Base-by-base conservation (phyloP, 2,797 vertebrate genomes). In the Leuciscus waleckii region DNA sequence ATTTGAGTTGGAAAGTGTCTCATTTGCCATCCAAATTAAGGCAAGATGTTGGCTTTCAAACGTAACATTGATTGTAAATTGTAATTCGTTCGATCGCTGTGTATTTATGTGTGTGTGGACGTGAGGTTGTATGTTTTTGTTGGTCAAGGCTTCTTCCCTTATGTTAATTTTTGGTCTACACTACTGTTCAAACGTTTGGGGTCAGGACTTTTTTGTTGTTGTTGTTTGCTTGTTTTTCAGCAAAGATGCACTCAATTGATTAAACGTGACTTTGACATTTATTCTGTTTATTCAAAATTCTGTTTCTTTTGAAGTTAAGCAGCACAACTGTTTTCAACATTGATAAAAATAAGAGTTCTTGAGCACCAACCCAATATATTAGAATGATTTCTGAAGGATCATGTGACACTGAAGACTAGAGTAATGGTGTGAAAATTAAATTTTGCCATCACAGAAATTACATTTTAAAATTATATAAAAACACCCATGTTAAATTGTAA, bases 81-180 rank as follows among this genome's bases (percentile, higher is more conserved):
- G 69, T 37, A 46, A 23, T 29, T 70, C 26, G 76, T 70, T 19
- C 43, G 23, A 10, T 35, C 5, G 35, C 35, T 35, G 9, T 83
- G 35, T 77, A 70, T 76, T 7, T 80, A 35, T 11, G 3, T 87
- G 35, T 79, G 37, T 78, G 6, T 32, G 32, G 2, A 7, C 4
- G 6, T 75, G 11, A 56, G 23, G 1, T 54, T 56, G 3, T 71
- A 8, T 6, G 23, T 23, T 82, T 79, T 84, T 67, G 11, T 65
- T 67, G 61, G 9, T 82, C 63, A 26, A 85, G 7, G 70, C 82
- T 81, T 88, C 79, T 88, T 76, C 71, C 56, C 56, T 69, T 81
- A 68, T 7, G 16, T 23, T 39, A 23, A 61, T 63, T 39, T 46
- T 43, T 69, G 21, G 7, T 13, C 13, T 58, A 39, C 32, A 69